phyloP scores from a whole-genome alignment of 2,797 vertebrate species.

The Neosilurus mollespiculum region DNA sequence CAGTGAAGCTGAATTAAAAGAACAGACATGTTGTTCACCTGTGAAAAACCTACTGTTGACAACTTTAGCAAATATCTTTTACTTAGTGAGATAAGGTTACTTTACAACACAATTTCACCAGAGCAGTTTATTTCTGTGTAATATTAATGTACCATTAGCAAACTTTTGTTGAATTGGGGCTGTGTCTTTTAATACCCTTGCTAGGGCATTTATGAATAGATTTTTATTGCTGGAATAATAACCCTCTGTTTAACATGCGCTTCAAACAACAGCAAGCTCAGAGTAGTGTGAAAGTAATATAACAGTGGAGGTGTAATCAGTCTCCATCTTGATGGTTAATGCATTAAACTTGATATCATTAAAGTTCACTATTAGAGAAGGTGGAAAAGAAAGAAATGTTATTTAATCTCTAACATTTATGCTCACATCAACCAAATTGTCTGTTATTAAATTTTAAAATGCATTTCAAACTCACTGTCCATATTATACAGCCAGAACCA shows the following conservation, averaged over 20 bases:
- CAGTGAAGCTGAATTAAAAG: neutral
- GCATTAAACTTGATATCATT: neutral
- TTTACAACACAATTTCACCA: neutral
- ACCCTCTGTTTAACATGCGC: neutral
- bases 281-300: neutral
- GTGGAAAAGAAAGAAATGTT: neutral
- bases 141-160: neutral
- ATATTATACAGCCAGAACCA: neutral
- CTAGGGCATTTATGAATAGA: neutral
- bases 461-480: neutral
- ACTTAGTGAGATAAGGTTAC: neutral
- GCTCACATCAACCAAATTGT: neutral
- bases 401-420: neutral
- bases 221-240: conserved; percentile 2
- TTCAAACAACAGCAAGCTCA: neutral
- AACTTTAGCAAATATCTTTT: neutral
- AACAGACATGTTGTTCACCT: neutral
- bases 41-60: neutral
- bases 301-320: neutral
- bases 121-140: neutral
- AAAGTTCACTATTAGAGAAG: neutral
- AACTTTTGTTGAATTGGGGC: neutral
- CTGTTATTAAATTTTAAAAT: neutral
- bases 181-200: neutral
- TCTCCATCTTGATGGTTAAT: neutral